Percentiles rank a stretch among this genome's conserved stretches.
Evolutionary conservation across 2,113 vertebrate genomes (phyloP).

Genomic region (Amphiprion percula): DNA sequence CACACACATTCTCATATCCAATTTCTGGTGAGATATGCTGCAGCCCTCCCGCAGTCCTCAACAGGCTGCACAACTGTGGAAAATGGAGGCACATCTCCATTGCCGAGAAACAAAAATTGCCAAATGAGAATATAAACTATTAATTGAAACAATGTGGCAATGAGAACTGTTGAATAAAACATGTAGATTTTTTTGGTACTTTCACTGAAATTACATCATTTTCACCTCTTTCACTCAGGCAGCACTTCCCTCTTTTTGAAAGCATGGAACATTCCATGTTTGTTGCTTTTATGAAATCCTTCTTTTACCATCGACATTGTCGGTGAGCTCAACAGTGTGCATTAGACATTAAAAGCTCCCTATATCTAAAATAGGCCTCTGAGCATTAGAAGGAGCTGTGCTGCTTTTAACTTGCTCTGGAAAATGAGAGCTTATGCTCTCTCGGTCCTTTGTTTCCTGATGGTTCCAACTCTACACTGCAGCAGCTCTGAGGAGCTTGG

Average conservation of each 20-base stretch:
- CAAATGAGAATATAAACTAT: slow-evolving; percentile 11
- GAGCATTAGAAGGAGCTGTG: slow-evolving; percentile 79
- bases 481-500: slow-evolving; percentile 75
- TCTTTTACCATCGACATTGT: slow-evolving; percentile 72
- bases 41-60: neutral
- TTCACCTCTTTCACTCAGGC: slow-evolving; percentile 44
- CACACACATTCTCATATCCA: slow-evolving; percentile 20
- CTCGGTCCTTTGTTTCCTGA: slow-evolving; percentile 80
- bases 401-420: slow-evolving; percentile 79
- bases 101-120: slow-evolving; percentile 1
- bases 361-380: slow-evolving; percentile 80
- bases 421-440: slow-evolving; percentile 80
- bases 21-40: slow-evolving; percentile 23
- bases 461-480: slow-evolving; percentile 75
- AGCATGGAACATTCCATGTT: slow-evolving; percentile 64
- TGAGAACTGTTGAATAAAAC: slow-evolving; percentile 18
- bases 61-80: neutral
- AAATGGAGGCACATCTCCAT: slow-evolving; percentile 15
- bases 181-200: slow-evolving; percentile 34
- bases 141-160: slow-evolving; percentile 31
- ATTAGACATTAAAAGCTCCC: slow-evolving; percentile 80
- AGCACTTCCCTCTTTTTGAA: slow-evolving; percentile 32
- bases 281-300: slow-evolving; percentile 72
- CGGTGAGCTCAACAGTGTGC: slow-evolving; percentile 71
- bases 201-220: slow-evolving; percentile 67